Evolutionary conservation across 2,888 invertebrate genomes (phyloP).

Genomic region (Philonicus albiceps): DNA sequence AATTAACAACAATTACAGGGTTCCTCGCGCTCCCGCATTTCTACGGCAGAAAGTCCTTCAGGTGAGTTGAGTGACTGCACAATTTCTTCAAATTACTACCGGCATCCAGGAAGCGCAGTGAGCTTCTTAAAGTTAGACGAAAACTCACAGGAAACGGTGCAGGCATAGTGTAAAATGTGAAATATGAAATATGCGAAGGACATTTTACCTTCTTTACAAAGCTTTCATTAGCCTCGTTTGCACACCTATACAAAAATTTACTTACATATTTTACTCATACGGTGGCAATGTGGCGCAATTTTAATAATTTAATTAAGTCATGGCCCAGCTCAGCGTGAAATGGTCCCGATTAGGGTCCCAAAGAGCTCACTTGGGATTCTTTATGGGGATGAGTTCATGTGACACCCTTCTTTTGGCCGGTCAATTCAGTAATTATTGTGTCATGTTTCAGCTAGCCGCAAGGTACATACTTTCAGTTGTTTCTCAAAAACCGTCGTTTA

Average conservation of each 20-base stretch:
- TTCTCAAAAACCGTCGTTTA: not conserved
- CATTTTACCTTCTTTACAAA: not conserved
- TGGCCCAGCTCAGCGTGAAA: not conserved
- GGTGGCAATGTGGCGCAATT: not conserved
- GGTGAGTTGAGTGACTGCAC: slow-evolving; percentile 12
- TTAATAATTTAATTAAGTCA: slow-evolving; percentile 21
- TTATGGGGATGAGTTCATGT: not conserved
- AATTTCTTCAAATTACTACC: not conserved
- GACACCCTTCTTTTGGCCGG: slow-evolving; percentile 11
- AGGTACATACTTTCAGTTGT: slow-evolving; percentile 18
- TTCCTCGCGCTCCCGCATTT: not conserved
- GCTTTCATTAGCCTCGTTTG: not conserved
- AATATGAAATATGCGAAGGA: not conserved
- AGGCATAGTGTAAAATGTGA: not conserved
- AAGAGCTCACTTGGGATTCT: slow-evolving; percentile 6
- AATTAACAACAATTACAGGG: slow-evolving; percentile 11
- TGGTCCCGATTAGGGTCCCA: slow-evolving; percentile 1
- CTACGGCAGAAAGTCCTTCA: not conserved
- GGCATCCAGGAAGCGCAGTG: not conserved
- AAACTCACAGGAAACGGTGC: not conserved
- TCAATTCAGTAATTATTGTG: slow-evolving; percentile 36
- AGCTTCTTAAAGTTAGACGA: not conserved
- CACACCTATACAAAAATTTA: not conserved
- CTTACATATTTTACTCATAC: not conserved
- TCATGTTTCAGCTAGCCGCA: not conserved